phyloP scores from a whole-genome alignment of 2,888 invertebrate genomes.

The Trachelus iudaicus region DNA sequence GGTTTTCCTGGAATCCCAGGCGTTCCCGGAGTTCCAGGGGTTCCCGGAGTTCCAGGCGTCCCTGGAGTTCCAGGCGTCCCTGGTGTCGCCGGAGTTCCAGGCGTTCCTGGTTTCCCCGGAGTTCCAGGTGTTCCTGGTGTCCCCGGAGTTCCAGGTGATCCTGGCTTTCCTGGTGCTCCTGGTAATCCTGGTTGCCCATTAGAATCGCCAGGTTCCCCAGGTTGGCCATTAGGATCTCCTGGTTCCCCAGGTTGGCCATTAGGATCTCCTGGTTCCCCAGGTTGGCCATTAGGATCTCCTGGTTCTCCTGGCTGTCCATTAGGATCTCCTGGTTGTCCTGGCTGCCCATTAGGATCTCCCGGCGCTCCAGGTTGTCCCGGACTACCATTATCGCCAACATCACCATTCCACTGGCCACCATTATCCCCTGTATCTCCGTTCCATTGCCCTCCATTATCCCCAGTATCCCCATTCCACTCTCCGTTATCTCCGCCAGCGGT shows the following conservation, averaged over 20 bases:
- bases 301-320: constrained; percentile 32
- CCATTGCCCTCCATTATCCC: constrained; percentile 24
- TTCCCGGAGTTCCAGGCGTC: constrained; percentile 29
- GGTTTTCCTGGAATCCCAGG: constrained; percentile 23
- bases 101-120: constrained; percentile 19
- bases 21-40: constrained; percentile 23
- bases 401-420: constrained; percentile 47
- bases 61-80: constrained; percentile 32
- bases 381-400: constrained; percentile 33
- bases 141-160: constrained; percentile 14
- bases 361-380: constrained; percentile 17
- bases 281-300: constrained; percentile 33
- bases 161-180: constrained; percentile 35
- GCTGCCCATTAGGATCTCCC: constrained; percentile 19
- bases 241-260: constrained; percentile 16
- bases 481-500: constrained; percentile 30
- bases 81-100: constrained; percentile 26
- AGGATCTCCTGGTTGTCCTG: constrained; percentile 27
- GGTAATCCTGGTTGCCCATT: constrained; percentile 22
- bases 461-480: constrained; percentile 20
- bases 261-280: constrained; percentile 40
- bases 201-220: constrained; percentile 25
- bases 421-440: constrained; percentile 59
- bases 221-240: constrained; percentile 26
- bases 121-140: constrained; percentile 12